Evolutionary conservation across 2,797 vertebrate genomes (phyloP).

Genomic region (Vireo griseus): DNA sequence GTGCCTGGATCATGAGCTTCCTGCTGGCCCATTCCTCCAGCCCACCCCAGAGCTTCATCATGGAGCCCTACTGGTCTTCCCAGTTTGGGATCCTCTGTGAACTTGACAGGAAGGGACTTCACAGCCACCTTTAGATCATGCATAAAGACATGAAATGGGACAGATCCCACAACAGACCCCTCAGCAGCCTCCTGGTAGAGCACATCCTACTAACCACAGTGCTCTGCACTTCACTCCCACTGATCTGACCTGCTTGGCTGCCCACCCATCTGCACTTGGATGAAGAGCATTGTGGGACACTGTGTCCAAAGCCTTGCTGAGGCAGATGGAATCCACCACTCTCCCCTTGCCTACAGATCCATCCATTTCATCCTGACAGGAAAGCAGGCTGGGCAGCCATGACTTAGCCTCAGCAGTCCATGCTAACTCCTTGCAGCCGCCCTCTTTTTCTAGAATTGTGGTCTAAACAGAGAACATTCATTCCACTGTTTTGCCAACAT

Average conservation of each 20-base stretch:
- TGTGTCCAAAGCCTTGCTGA: not conserved
- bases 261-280: not conserved
- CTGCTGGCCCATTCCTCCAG: not conserved
- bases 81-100: not conserved
- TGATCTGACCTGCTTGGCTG: not conserved
- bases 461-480: not conserved
- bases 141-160: not conserved
- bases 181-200: not conserved
- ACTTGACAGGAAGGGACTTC: not conserved
- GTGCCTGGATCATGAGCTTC: not conserved
- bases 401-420: not conserved
- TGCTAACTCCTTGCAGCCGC: not conserved
- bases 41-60: not conserved
- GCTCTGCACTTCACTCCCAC: not conserved
- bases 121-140: not conserved
- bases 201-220: not conserved
- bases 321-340: not conserved
- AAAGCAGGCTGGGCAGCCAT: not conserved
- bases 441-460: not conserved
- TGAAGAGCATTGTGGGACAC: accelerated
- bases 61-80: not conserved
- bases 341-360: not conserved
- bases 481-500: not conserved
- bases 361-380: not conserved
- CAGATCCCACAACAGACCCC: not conserved